These are phyloP conservation scores for Microplitis deprimator DNA, from an alignment of 2,888 invertebrate species.

Conservation along the genomic window DNA sequence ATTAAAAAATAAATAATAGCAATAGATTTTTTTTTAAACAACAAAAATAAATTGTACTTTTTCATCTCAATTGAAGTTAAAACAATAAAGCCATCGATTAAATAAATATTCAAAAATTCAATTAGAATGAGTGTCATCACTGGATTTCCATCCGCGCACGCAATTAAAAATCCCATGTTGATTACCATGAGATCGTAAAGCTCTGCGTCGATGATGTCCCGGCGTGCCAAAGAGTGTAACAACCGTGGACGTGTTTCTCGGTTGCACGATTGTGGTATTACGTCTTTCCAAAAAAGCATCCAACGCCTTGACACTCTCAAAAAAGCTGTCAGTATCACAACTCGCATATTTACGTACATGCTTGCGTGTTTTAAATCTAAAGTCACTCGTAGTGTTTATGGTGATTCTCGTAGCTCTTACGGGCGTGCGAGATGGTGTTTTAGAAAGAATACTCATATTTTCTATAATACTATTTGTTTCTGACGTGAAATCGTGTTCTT, in stretches of 20 bases:
- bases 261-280: slow-evolving; percentile 33
- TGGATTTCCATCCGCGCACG: slow-evolving; percentile 55
- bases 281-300: slow-evolving; percentile 60
- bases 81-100: slow-evolving; percentile 10
- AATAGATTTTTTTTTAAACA: no score
- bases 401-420: background rate
- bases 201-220: slow-evolving; percentile 43
- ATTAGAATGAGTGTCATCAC: slow-evolving; percentile 52
- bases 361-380: slow-evolving; percentile 26
- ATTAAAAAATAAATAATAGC: no score
- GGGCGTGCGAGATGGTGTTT: slow-evolving; percentile 32
- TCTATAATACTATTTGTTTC: slow-evolving; percentile 54
- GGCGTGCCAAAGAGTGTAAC: slow-evolving; percentile 58
- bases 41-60: no score
- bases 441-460: slow-evolving; percentile 10
- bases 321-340: slow-evolving; percentile 61
- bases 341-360: slow-evolving; percentile 49
- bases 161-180: slow-evolving; percentile 42
- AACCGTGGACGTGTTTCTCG: slow-evolving; percentile 47
- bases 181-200: slow-evolving; percentile 26
- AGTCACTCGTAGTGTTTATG: slow-evolving; percentile 25
- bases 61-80: no score
- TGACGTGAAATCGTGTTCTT: slow-evolving; percentile 59
- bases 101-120: slow-evolving; percentile 33
- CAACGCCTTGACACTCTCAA: slow-evolving; percentile 61